These are phyloP conservation scores for Gymnoscopelus microlampas DNA, from an alignment of 2,797 vertebrate species.

Conservation along the genomic window DNA sequence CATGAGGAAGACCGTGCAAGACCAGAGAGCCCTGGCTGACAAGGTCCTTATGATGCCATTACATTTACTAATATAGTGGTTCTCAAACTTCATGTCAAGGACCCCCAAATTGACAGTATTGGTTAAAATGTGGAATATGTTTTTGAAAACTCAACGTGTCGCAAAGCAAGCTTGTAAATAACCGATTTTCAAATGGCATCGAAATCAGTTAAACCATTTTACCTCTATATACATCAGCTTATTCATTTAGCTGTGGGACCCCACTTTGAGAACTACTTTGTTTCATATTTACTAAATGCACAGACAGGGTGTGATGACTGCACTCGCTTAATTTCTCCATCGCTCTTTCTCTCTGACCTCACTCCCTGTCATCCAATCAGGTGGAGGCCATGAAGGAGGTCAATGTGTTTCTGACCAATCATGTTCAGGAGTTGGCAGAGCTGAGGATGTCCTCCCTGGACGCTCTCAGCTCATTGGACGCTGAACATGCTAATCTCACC, in stretches of 20 bases:
- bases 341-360: neutral
- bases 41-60: slow-evolving; percentile 70
- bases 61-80: neutral
- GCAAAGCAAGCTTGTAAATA: no score
- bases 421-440: slow-evolving; percentile 73
- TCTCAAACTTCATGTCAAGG: neutral
- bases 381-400: slow-evolving; percentile 87
- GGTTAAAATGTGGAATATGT: no score
- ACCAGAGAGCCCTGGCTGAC: slow-evolving; percentile 76
- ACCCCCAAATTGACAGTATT: no score
- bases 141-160: no score
- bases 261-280: no score
- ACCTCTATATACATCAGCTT: no score
- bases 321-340: no score
- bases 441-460: slow-evolving; percentile 70
- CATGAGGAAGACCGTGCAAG: slow-evolving; percentile 80
- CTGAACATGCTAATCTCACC: slow-evolving; percentile 78
- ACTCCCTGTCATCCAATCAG: slow-evolving; percentile 66
- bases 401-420: slow-evolving; percentile 72
- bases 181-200: no score
- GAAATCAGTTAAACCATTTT: no score
- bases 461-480: slow-evolving; percentile 78
- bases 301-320: neutral
- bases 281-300: no score
- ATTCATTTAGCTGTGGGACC: no score